Evolutionary conservation across 2,797 vertebrate genomes (phyloP), one percentile per base, ranked within the genome.

Genomic region (Spondyliosoma cantharus): DNA sequence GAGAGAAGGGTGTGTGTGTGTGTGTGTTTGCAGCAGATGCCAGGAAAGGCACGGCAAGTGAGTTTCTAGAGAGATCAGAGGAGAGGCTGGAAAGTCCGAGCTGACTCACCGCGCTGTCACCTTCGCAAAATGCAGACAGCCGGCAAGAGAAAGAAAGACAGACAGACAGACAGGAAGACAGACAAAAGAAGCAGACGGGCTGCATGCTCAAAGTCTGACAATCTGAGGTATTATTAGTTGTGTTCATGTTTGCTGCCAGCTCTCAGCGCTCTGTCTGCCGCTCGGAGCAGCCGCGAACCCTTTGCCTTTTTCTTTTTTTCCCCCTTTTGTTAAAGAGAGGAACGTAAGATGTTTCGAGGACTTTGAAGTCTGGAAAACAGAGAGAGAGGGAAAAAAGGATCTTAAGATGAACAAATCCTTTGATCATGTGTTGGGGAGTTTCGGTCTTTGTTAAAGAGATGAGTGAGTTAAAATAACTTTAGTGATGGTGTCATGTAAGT

Each of bases 341-440:
- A 70, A 71, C 73, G 86, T 91, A 87, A 90, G 91, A 93, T 86
- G 86, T 91, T 91, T 78, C 7, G 22, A 84, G 3, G 43, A 63
- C 93, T 95, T 95, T 95, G 94, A 95, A 87, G 92, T 92, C 61
- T 85, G 78, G 89, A 78, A 89, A 83, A 90, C 81, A 88, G 73
- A 86, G 66, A 73, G 72, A 75, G 6, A 71, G 32, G 77, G 80
- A 74, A 81, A 89, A 89, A 90, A 78, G 80, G 81, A 86, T 88
- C 90, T 92, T 74, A 88, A 92, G 89, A 90, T 83, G 88, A 87
- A 85, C 75, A 56, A 42, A 57, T 32, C 73, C 92, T 95, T 95
- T 95, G 95, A 95, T 95, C 93, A 85, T 67, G 79, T 86, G 89
- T 92, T 87, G 85, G 90, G 84, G 87, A 89, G 81, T 92, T 92